Percentiles rank a stretch among this genome's conserved stretches.
Conservation (phyloP, 2,888 invertebrate genomes). For the Drosophila pseudotalamancana region DNA sequence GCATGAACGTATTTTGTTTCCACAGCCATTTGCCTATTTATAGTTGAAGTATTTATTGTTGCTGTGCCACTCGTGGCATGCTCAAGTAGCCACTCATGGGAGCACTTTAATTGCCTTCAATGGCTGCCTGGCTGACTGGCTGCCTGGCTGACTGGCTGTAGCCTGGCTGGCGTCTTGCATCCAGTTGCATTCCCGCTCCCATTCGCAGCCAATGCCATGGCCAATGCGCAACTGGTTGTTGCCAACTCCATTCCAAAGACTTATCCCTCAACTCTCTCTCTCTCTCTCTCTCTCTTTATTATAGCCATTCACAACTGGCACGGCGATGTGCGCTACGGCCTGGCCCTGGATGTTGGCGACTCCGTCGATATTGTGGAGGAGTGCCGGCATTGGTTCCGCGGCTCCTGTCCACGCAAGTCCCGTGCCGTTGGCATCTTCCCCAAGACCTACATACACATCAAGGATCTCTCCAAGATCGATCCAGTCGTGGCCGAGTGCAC, state of each 20-base stretch:
- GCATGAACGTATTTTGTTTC: constrained; percentile 56
- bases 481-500: constrained; percentile 96
- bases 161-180: constrained; percentile 8
- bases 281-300: constrained; percentile 6
- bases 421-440: constrained; percentile 90
- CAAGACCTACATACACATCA: constrained; percentile 92
- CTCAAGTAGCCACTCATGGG: constrained; percentile 74
- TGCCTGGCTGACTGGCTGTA: no score
- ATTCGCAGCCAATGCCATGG: constrained; percentile 63
- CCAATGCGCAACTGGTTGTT: constrained; percentile 65
- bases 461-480: constrained; percentile 94
- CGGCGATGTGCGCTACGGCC: constrained; percentile 91
- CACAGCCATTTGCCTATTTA: constrained; percentile 77
- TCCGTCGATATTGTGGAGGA: constrained; percentile 96
- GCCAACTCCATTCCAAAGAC: constrained; percentile 6
- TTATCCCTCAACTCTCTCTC: constrained; percentile 3
- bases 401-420: constrained; percentile 91
- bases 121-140: no score
- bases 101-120: constrained; percentile 71
- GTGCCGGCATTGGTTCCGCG: constrained; percentile 93
- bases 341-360: constrained; percentile 95
- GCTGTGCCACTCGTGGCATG: constrained; percentile 72
- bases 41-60: constrained; percentile 81
- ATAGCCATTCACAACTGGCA: constrained; percentile 95
- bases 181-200: constrained; percentile 4